Evolutionary conservation across 2,797 vertebrate genomes (phyloP), one percentile per base, ranked within the genome.

Genomic region (Pseudopleuronectes americanus): DNA sequence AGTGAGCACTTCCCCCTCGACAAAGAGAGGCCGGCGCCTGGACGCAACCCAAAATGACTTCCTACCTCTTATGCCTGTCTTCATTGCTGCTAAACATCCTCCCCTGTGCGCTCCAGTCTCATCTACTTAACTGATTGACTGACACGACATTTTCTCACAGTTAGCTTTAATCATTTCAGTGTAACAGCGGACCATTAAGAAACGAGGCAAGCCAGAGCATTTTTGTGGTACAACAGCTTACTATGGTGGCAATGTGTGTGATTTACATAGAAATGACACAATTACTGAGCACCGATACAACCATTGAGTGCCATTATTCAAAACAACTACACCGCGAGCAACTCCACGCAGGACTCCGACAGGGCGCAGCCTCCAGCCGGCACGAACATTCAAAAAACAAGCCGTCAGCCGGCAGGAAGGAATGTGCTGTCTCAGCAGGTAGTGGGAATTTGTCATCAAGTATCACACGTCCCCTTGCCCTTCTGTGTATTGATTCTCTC

Each of bases 191-290:
- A 22, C 77, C 55, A 81, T 86, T 83, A 83, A 56, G 26, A 71
- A 69, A 64, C 45, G 23, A 71, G 79, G 68, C 75, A 68, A 79
- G 77, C 71, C 4, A 2, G 60, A 63, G 67, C 72, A 58, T 86
- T 86, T 85, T 77, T 63, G 76, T 57, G 71, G 66, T 80, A 86
- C 74, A 86, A 84, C 77, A 62, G 70, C 76, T 62, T 64, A 67
- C 73, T 52, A 82, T 64, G 71, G 76, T 33, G 28, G 80, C 79
- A 87, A 73, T 87, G 86, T 88, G 85, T 47, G 22, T 77, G 89
- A 92, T 94, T 93, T 92, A 93, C 92, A 93, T 94, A 90, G 87
- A 92, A 94, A 94, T 92, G 68, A 85, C 84, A 83, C 80, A 87
- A 93, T 94, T 92, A 92, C 84, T 68, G 72, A 79, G 79, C 79